These are phyloP conservation scores for Brachymystax lenok DNA, from an alignment of 2,797 vertebrate genomes.

Conservation along the genomic window DNA sequence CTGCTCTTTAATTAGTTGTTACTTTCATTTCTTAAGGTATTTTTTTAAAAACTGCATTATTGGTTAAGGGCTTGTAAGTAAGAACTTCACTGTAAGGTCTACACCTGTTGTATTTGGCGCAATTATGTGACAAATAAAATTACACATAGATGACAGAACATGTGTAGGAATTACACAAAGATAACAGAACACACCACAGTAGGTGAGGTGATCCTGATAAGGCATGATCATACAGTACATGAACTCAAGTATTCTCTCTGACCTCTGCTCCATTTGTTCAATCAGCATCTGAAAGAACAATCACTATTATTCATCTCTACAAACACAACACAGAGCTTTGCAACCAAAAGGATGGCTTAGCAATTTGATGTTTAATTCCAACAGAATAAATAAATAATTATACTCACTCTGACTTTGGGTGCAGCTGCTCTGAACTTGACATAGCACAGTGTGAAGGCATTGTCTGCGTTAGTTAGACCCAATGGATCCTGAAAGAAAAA, in stretches of 20 bases:
- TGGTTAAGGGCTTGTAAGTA: too few relatives aligned
- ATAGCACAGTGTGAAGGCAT: constrained; percentile 96
- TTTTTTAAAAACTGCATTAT: too few relatives aligned
- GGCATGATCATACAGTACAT: not conserved
- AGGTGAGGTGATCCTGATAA: not conserved
- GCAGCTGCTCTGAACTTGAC: constrained; percentile 95
- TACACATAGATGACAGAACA: too few relatives aligned
- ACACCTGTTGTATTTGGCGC: too few relatives aligned
- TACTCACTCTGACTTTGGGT: constrained; percentile 95
- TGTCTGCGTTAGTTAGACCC: constrained; percentile 87
- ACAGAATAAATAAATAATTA: not conserved
- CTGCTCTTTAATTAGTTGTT: too few relatives aligned
- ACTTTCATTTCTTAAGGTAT: too few relatives aligned
- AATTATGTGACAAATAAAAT: too few relatives aligned
- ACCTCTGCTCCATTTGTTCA: constrained; percentile 93
- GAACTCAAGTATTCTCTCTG: constrained; percentile 89
- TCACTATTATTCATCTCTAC: constrained; percentile 1
- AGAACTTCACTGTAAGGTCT: too few relatives aligned
- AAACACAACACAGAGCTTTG: not conserved
- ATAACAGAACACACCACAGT: too few relatives aligned
- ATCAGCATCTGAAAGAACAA: constrained; percentile 84
- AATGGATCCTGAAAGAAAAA: constrained; percentile 82
- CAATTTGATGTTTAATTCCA: not conserved
- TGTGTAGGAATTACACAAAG: too few relatives aligned
- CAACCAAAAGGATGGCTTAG: not conserved